phyloP scores from a whole-genome alignment of 1,140 invertebrate species.

The Capitella teleta region DNA sequence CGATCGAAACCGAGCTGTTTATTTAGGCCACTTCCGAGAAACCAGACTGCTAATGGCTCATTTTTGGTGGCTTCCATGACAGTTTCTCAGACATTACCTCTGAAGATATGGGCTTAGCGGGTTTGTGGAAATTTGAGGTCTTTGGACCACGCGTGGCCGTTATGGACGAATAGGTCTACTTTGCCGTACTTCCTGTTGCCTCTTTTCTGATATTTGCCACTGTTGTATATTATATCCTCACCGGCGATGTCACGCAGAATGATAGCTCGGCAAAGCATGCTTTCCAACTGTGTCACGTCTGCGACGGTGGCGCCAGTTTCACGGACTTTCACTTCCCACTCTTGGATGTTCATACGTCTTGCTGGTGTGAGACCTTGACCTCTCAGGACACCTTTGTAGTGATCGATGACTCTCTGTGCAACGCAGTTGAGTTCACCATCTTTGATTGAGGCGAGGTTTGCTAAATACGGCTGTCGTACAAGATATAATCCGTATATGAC shows the following conservation, averaged over 20 bases:
- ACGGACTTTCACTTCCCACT: conserved; percentile 2
- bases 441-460: conserved; percentile 8
- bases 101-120: background rate
- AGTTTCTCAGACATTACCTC: background rate
- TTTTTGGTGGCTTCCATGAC: background rate
- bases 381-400: conserved; percentile 3
- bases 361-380: conserved; percentile 5
- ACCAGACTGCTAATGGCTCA: background rate
- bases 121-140: background rate
- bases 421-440: conserved; percentile 7
- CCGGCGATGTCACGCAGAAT: background rate
- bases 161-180: background rate
- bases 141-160: background rate
- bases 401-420: conserved; percentile 5
- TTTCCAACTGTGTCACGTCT: conserved; percentile 4
- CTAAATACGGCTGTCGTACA: conserved; percentile 1
- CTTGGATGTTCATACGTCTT: background rate
- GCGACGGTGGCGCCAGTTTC: conserved; percentile 1
- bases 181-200: background rate
- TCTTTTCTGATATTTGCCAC: conserved; percentile 2
- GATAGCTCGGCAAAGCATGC: background rate
- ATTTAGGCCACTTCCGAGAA: background rate
- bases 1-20: background rate
- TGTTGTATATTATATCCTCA: too few species aligned
- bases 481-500: conserved; percentile 10